Conservation (phyloP, 2,888 invertebrate species). For the Aporophyla nigra region DNA sequence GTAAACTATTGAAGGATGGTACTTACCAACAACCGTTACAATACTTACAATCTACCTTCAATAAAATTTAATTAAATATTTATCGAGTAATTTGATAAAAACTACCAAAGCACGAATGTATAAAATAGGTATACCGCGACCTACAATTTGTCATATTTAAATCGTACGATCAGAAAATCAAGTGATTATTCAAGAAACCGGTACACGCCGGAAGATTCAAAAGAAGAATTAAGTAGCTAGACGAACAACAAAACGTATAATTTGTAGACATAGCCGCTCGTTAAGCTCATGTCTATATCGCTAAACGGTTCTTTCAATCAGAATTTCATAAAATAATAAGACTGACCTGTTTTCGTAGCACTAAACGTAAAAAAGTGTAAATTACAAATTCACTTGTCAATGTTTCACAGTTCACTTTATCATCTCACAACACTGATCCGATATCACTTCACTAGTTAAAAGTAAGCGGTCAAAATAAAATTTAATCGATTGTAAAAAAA, state of each 20-base stretch:
- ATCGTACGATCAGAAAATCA: constrained; percentile 70
- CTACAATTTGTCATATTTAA: constrained; percentile 52
- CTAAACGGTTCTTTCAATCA: constrained; percentile 56
- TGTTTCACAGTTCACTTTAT: constrained; percentile 52
- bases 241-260: constrained; percentile 60
- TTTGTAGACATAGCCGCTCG: constrained; percentile 46
- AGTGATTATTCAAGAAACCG: constrained; percentile 74
- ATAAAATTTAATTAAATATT: constrained; percentile 16
- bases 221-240: constrained; percentile 61
- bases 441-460: constrained; percentile 56
- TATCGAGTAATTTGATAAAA: background rate
- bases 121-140: constrained; percentile 26
- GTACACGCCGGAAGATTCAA: constrained; percentile 65
- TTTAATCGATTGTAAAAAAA: constrained; percentile 69
- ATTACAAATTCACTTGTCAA: constrained; percentile 56
- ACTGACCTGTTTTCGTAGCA: constrained; percentile 60
- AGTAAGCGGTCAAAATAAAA: constrained; percentile 51
- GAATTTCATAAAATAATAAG: constrained; percentile 31
- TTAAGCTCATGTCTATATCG: constrained; percentile 43
- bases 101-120: constrained; percentile 9
- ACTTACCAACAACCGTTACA: background rate
- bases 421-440: constrained; percentile 59
- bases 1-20: background rate
- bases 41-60: constrained; percentile 12
- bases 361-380: constrained; percentile 24